Conservation (phyloP, 2,888 invertebrate genomes). For the Zelleria hepariella region DNA sequence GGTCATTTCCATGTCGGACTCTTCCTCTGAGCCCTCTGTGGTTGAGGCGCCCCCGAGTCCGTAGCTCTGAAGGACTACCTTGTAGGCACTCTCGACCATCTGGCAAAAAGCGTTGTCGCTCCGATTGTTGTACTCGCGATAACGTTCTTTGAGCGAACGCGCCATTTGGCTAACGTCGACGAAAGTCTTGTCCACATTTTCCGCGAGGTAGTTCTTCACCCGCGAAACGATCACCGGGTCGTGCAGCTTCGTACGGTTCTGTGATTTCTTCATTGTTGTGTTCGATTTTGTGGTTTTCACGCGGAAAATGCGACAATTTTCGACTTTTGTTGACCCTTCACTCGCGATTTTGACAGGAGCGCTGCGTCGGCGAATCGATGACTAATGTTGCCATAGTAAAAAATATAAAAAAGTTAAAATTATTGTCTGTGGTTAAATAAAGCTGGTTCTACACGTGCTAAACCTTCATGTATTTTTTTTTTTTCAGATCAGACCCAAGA, state of each 20-base stretch:
- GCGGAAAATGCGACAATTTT: conserved; percentile 7
- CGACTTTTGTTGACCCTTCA: neutral
- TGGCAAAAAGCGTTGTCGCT: conserved; percentile 85
- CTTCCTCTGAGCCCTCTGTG: conserved; percentile 73
- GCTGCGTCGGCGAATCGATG: conserved; percentile 47
- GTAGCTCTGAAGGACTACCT: conserved; percentile 79
- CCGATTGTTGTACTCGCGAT: conserved; percentile 83
- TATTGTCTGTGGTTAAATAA: neutral
- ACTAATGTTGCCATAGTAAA: conserved; percentile 31
- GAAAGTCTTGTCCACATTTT: conserved; percentile 84
- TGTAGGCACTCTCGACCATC: conserved; percentile 83
- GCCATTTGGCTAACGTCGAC: conserved; percentile 89
- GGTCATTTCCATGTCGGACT: conserved; percentile 79
- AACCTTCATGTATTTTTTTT: neutral
- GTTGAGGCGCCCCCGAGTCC: conserved; percentile 73
- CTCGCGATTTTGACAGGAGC: conserved; percentile 19
- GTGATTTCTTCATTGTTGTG: conserved; percentile 62
- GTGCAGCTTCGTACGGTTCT: conserved; percentile 58
- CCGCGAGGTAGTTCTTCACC: conserved; percentile 82
- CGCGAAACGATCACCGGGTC: conserved; percentile 74
- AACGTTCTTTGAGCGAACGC: conserved; percentile 79
- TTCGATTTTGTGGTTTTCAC: conserved; percentile 15
- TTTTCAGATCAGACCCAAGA: conserved; percentile 35
- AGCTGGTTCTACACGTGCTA: neutral
- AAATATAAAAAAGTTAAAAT: conserved; percentile 19